phyloP scores from a whole-genome alignment of 1,140 invertebrate species.

The Camponotus vicinus region DNA sequence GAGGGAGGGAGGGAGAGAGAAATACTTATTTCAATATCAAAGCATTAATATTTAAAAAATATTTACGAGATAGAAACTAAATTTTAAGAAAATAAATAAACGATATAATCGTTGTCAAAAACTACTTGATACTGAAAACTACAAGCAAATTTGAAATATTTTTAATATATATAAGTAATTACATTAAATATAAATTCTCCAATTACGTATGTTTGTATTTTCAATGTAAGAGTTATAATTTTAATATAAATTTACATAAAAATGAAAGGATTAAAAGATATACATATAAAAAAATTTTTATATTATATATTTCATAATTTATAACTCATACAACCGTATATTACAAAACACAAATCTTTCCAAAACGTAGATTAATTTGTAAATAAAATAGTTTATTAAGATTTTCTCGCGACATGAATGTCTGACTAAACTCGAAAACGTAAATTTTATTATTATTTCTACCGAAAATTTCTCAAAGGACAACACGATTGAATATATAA shows the following conservation, averaged over 20 bases:
- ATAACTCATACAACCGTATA: not conserved
- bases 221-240: not conserved
- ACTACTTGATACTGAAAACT: not conserved
- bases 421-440: not conserved
- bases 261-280: not conserved
- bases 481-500: not conserved
- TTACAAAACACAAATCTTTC: not conserved
- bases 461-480: not conserved
- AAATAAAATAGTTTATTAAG: not conserved
- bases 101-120: no score
- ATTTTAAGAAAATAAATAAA: no score
- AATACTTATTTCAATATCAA: no score
- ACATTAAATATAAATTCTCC: not conserved
- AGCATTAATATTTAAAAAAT: no score
- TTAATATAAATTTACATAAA: not conserved
- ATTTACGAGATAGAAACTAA: no score
- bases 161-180: not conserved
- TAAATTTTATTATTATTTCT: conserved; percentile 15
- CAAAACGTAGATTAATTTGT: not conserved
- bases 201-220: not conserved
- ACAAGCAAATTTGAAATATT: not conserved
- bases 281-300: not conserved
- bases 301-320: not conserved
- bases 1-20: no score
- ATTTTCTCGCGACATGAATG: not conserved